Evolutionary conservation across 2,888 invertebrate genomes (phyloP).

Genomic region (Atrina japonica): DNA sequence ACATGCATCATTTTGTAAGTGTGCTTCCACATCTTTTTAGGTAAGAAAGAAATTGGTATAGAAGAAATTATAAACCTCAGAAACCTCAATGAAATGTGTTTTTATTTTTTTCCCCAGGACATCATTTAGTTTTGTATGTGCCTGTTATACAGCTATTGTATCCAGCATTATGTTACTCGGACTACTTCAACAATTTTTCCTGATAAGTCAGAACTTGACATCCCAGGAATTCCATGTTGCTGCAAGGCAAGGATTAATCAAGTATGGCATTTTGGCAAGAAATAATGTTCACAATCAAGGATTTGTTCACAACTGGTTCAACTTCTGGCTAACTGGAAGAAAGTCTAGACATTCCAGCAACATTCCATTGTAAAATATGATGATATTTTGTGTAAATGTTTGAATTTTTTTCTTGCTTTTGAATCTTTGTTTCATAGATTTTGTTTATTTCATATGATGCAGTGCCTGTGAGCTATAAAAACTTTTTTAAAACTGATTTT

Average conservation of each 20-base stretch:
- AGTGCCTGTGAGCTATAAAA: no score
- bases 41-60: no score
- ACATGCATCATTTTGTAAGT: no score
- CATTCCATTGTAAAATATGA: constrained; percentile 3
- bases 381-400: no score
- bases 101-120: constrained; percentile 66
- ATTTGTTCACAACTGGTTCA: constrained; percentile 51
- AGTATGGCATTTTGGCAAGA: constrained; percentile 54
- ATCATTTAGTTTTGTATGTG: constrained; percentile 72
- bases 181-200: constrained; percentile 72
- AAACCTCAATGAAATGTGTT: no score
- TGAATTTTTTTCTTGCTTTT: no score
- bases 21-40: no score
- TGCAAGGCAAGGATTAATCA: constrained; percentile 50
- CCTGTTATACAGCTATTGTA: constrained; percentile 66
- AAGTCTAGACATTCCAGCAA: constrained; percentile 5
- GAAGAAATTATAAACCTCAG: no score
- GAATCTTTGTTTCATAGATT: no score
- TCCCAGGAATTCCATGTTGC: constrained; percentile 76
- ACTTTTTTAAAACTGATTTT: no score
- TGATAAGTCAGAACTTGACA: constrained; percentile 78
- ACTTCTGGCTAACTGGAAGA: constrained; percentile 26
- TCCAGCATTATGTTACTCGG: constrained; percentile 64
- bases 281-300: constrained; percentile 73
- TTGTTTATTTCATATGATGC: no score